A percentile compares a stretch with the other conserved stretches of the same genome.
Conservation (phyloP, 2,888 invertebrate genomes). For the Cheilosia variabilis region DNA sequence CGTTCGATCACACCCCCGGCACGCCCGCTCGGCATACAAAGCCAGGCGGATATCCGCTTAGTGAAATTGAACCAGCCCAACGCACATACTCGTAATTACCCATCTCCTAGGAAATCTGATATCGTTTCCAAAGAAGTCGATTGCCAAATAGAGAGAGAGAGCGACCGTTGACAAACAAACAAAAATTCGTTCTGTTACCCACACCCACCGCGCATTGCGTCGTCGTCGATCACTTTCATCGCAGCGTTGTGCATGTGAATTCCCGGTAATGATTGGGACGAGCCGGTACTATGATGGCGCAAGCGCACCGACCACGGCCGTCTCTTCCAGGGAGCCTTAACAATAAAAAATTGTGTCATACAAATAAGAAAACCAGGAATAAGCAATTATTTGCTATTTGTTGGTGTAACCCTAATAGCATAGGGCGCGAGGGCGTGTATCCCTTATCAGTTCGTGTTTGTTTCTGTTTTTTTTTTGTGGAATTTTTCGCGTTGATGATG, state of each 20-base stretch:
- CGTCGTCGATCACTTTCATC: conserved; percentile 20
- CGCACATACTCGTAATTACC: conserved; percentile 16
- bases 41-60: conserved; percentile 67
- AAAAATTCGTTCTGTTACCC: conserved; percentile 31
- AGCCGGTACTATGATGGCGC: conserved; percentile 31
- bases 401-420: conserved; percentile 24
- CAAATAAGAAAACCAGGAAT: conserved; percentile 25
- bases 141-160: conserved; percentile 47
- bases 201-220: conserved; percentile 43
- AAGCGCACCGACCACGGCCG: conserved; percentile 15
- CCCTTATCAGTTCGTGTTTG: conserved; percentile 44
- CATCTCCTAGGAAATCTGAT: conserved; percentile 64
- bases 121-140: conserved; percentile 48
- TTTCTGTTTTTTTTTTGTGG: conserved; percentile 13
- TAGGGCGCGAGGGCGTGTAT: conserved; percentile 47
- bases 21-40: conserved; percentile 30
- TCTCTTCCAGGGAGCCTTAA: conserved; percentile 31
- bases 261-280: conserved; percentile 34
- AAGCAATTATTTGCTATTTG: conserved; percentile 46
- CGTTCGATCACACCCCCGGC: conserved; percentile 24
- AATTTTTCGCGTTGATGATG: conserved; percentile 40
- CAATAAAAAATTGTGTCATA: conserved; percentile 33
- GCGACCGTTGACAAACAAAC: conserved; percentile 53
- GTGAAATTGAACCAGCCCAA: conserved; percentile 52
- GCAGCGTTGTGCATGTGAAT: conserved; percentile 40